Conservation (phyloP, 1,140 invertebrate species). For the Bemisia tabaci region DNA sequence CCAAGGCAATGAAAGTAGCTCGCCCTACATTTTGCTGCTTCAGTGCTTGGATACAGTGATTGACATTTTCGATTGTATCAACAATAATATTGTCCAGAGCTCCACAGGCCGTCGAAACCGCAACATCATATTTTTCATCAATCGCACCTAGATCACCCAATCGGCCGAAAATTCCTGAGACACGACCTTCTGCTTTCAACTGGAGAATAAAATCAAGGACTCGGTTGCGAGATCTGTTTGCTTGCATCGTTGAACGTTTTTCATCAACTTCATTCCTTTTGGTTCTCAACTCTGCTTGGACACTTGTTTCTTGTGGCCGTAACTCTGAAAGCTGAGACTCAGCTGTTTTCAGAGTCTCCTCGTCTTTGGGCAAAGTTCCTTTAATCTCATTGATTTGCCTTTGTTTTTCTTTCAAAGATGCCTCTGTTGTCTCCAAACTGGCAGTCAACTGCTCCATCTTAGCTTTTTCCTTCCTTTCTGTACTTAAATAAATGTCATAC, state of each 20-base stretch:
- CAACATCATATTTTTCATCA: conserved; percentile 86
- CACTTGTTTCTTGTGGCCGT: conserved; percentile 27
- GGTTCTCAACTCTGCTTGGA: conserved; percentile 15
- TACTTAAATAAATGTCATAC: conserved; percentile 63
- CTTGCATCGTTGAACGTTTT: conserved; percentile 45
- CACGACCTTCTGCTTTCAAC: conserved; percentile 61
- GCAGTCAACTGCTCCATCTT: conserved; percentile 33
- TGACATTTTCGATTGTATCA: conserved; percentile 71
- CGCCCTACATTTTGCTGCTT: conserved; percentile 61
- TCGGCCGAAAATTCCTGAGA: conserved; percentile 75
- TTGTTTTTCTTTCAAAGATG: conserved; percentile 11
- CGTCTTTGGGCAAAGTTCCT: neutral
- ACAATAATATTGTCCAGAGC: conserved; percentile 85
- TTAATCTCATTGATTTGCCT: neutral
- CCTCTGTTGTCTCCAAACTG: conserved; percentile 21
- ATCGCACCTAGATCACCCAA: conserved; percentile 93
- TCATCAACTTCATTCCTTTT: conserved; percentile 41
- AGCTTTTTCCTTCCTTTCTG: conserved; percentile 54
- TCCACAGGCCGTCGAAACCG: conserved; percentile 87
- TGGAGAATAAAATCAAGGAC: conserved; percentile 72
- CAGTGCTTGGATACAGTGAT: conserved; percentile 70
- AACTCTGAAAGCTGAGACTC: conserved; percentile 32
- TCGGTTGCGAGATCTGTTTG: conserved; percentile 51
- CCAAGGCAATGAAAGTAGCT: conserved; percentile 50
- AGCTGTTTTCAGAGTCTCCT: conserved; percentile 21